Conservation (phyloP, 1,140 invertebrate genomes). For the Neuroterus valhalla region DNA sequence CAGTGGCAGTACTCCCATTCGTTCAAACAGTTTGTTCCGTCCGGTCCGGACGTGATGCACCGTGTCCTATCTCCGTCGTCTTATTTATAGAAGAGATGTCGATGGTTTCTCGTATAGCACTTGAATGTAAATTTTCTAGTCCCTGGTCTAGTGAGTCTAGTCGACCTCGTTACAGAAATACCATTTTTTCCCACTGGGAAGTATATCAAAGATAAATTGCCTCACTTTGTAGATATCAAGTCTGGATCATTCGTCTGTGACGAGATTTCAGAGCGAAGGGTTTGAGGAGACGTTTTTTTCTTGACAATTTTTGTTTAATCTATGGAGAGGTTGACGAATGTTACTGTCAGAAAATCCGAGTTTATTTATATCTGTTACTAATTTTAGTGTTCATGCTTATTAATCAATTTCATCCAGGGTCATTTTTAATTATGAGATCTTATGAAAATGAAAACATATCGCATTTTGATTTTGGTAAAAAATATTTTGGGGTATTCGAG, state of each 20-base stretch:
- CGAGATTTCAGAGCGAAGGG: neutral
- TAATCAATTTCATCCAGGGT: too few relatives aligned
- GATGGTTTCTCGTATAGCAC: constrained; percentile 38
- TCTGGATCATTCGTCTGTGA: neutral
- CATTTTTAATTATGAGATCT: too few relatives aligned
- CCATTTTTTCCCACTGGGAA: neutral
- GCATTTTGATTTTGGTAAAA: too few relatives aligned
- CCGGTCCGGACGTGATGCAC: constrained; percentile 34
- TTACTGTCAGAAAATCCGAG: neutral
- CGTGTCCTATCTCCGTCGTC: constrained; percentile 35
- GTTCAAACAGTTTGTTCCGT: constrained; percentile 45
- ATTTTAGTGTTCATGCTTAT: too few relatives aligned
- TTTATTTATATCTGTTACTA: too few relatives aligned
- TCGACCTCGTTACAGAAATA: constrained; percentile 32
- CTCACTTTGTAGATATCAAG: constrained; percentile 13
- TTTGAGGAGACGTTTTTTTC: neutral
- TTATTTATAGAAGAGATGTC: constrained; percentile 47
- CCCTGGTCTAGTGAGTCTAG: constrained; percentile 32
- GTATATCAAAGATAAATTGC: constrained; percentile 6
- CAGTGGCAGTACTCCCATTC: constrained; percentile 52
- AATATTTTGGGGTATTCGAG: too few relatives aligned
- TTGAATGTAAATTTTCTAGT: constrained; percentile 38
- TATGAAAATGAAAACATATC: too few relatives aligned
- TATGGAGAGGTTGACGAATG: neutral
- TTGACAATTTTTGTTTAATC: neutral